These are phyloP conservation scores for Zoanthus sociatus DNA, from an alignment of 92 coral and sea anemone genomes.

Conservation along the genomic window DNA sequence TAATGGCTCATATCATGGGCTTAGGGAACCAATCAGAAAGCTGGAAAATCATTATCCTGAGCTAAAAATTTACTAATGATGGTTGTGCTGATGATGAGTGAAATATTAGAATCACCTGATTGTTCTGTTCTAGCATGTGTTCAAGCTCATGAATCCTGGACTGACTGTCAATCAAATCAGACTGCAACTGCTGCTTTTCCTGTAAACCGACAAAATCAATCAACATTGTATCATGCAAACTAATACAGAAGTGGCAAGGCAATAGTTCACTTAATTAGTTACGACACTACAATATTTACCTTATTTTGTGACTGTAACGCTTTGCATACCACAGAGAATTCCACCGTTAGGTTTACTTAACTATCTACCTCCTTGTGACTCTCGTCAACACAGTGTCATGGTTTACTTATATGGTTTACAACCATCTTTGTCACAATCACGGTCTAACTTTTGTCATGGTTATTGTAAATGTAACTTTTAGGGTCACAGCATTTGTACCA, in stretches of 20 bases:
- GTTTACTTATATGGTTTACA: not conserved
- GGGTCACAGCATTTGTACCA: not conserved
- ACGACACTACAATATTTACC: not conserved
- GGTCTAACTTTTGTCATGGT: not conserved
- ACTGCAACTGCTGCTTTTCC: slow-evolving; percentile 96
- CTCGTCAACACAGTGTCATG: not conserved
- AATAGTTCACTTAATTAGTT: too few relatives aligned
- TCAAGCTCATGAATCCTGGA: slow-evolving; percentile 92
- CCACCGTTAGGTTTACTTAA: too few relatives aligned
- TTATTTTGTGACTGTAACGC: too few relatives aligned
- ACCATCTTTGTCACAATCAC: not conserved
- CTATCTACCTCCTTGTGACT: too few relatives aligned
- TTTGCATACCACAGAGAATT: too few relatives aligned
- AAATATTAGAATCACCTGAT: slow-evolving; percentile 60
- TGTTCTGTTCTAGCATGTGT: slow-evolving; percentile 77
- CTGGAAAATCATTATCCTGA: too few relatives aligned
- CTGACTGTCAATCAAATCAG: slow-evolving; percentile 93
- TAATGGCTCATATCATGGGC: too few relatives aligned
- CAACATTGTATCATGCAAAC: not conserved
- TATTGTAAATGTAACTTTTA: not conserved
- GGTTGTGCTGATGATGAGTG: not conserved
- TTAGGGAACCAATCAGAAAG: too few relatives aligned
- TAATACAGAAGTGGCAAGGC: not conserved
- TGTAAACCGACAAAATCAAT: slow-evolving; percentile 21
- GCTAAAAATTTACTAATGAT: too few relatives aligned